phyloP scores from a whole-genome alignment of 2,797 vertebrate species.

The Platalea minor region DNA sequence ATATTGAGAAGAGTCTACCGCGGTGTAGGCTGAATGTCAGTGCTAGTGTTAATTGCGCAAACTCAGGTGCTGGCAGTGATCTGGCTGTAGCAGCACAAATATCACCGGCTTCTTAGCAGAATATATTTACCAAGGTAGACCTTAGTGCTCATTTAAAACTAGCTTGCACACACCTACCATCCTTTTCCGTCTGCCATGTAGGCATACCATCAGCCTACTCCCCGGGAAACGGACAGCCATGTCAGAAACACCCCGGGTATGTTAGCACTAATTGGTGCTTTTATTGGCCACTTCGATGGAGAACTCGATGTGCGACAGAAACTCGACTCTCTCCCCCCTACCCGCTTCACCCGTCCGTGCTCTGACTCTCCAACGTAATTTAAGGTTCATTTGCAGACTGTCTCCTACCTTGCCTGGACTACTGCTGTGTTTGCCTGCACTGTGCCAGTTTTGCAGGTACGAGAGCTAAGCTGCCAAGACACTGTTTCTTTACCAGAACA shows the following conservation, averaged over 20 bases:
- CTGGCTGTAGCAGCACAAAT: not conserved
- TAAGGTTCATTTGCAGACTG: not conserved
- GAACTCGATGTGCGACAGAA: not conserved
- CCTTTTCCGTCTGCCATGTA: not conserved
- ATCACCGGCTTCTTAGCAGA: not conserved
- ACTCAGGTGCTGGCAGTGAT: not conserved
- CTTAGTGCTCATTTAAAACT: not conserved
- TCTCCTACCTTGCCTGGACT: not conserved
- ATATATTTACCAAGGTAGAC: not conserved
- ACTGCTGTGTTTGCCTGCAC: not conserved
- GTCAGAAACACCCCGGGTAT: not conserved
- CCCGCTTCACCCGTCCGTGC: rapidly evolving
- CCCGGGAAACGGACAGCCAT: not conserved
- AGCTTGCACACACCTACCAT: not conserved
- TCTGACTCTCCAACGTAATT: not conserved
- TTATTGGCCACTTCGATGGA: not conserved
- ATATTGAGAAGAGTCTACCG: not conserved
- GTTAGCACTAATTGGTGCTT: not conserved
- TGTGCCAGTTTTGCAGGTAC: not conserved
- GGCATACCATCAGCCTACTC: not conserved
- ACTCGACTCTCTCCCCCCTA: not conserved
- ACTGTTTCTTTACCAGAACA: not conserved
- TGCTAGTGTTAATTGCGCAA: not conserved
- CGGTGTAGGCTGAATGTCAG: not conserved
- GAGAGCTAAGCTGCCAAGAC: not conserved